These are phyloP conservation scores for Papilio polytes DNA, from an alignment of 1,140 invertebrate species.

Conservation along the genomic window DNA sequence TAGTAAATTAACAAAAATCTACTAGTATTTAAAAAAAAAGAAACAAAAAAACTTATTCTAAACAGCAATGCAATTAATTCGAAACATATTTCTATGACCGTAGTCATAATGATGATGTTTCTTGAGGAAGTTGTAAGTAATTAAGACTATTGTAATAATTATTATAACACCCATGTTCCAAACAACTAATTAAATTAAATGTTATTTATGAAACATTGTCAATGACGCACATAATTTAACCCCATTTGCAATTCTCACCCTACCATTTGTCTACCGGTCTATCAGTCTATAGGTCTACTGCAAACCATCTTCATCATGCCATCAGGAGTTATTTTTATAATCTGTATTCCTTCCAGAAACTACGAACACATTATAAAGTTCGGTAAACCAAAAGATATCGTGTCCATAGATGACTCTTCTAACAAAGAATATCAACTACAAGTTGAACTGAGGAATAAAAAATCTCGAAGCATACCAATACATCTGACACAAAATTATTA, in stretches of 20 bases:
- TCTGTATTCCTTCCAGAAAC: conserved; percentile 73
- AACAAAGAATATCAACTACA: conserved; percentile 59
- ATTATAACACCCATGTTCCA: conserved; percentile 29
- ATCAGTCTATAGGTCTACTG: not conserved
- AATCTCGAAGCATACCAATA: conserved; percentile 66
- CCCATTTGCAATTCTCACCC: not conserved
- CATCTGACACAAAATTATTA: conserved; percentile 72
- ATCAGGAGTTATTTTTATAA: conserved; percentile 70
- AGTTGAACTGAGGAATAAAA: conserved; percentile 71
- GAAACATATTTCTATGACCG: too few relatives aligned
- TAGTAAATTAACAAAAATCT: too few relatives aligned
- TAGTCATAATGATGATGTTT: too few relatives aligned
- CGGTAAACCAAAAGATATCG: conserved; percentile 66
- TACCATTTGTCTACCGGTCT: not conserved
- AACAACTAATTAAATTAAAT: conserved; percentile 55
- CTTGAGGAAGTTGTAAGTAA: conserved; percentile 4
- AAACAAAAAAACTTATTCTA: too few relatives aligned
- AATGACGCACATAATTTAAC: not conserved
- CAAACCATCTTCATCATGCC: conserved; percentile 48
- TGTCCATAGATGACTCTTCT: conserved; percentile 52
- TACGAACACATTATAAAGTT: conserved; percentile 72
- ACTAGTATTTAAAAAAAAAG: too few relatives aligned
- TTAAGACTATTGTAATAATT: conserved; percentile 24
- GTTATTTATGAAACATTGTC: conserved; percentile 43
- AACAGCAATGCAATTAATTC: too few relatives aligned